A percentile compares a stretch with the other conserved stretches of the same genome.
Evolutionary conservation across 2,113 vertebrate species (phyloP).

Genomic region (Oreochromis aureus): DNA sequence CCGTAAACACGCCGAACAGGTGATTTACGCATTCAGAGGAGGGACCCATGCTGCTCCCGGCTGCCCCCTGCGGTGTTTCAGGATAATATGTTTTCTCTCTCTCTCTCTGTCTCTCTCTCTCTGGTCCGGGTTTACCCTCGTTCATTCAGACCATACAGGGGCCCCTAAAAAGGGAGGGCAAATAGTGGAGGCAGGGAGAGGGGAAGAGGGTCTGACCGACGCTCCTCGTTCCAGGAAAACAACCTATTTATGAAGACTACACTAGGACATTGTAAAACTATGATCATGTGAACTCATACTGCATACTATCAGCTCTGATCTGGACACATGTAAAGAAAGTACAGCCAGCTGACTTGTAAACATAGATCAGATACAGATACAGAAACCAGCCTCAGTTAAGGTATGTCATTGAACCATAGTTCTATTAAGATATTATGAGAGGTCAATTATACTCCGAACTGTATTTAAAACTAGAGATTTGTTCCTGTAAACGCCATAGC

Average conservation of each 20-base stretch:
- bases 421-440: not conserved
- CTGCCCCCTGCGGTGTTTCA: slow-evolving; percentile 35
- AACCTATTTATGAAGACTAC: slow-evolving; percentile 3
- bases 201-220: not conserved
- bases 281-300: not conserved
- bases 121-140: slow-evolving; percentile 62
- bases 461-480: not conserved
- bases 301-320: not conserved
- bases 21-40: slow-evolving; percentile 23
- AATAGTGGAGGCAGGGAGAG: not conserved
- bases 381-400: not conserved
- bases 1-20: slow-evolving; percentile 7
- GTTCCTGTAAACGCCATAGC: not conserved
- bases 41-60: slow-evolving; percentile 18
- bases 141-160: slow-evolving; percentile 44
- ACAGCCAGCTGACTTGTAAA: not conserved
- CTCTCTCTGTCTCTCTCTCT: accelerated
- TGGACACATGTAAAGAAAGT: not conserved
- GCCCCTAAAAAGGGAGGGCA: slow-evolving; percentile 21
- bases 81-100: not conserved
- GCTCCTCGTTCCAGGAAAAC: slow-evolving; percentile 11
- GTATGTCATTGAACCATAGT: not conserved
- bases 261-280: not conserved
- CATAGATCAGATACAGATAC: not conserved
- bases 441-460: not conserved